phyloP scores from a whole-genome alignment of 2,113 vertebrate genomes.

The Eonycteris spelaea region DNA sequence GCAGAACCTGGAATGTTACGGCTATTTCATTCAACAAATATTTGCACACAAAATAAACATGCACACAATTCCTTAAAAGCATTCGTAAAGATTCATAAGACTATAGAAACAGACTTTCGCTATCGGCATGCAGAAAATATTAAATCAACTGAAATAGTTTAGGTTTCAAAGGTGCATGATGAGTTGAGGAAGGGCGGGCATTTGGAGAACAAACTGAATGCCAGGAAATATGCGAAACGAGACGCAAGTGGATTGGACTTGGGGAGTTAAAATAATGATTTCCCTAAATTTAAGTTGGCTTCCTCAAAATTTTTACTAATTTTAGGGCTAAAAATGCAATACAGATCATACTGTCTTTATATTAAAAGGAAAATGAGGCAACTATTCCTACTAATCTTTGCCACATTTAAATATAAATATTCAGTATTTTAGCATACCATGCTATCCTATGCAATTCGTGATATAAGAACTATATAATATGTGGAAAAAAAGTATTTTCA shows the following conservation, averaged over 20 bases:
- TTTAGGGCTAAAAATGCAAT: conserved; percentile 74
- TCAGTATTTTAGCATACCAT: conserved; percentile 38
- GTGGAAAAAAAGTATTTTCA: conserved; percentile 25
- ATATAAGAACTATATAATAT: conserved; percentile 56
- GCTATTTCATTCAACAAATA: conserved; percentile 96
- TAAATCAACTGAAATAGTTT: conserved; percentile 57
- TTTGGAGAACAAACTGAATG: conserved; percentile 73
- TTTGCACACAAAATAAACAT: conserved; percentile 87
- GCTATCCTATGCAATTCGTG: neutral
- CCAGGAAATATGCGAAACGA: conserved; percentile 79
- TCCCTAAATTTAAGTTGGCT: conserved; percentile 55
- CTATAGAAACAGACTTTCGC: conserved; percentile 38
- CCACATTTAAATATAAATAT: conserved; percentile 59
- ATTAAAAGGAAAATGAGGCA: conserved; percentile 74
- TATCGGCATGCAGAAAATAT: conserved; percentile 82
- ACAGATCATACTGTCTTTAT: conserved; percentile 57
- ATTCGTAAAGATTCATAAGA: conserved; percentile 45
- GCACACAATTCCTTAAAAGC: conserved; percentile 75
- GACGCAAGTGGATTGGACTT: conserved; percentile 37
- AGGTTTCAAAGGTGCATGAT: conserved; percentile 12
- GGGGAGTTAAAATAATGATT: conserved; percentile 63
- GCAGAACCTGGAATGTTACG: conserved; percentile 99
- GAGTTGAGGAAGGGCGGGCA: conserved; percentile 41
- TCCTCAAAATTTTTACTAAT: conserved; percentile 77
- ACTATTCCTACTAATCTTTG: conserved; percentile 47